A percentile compares a stretch with the other conserved stretches of the same genome.
These are phyloP conservation scores for Polyergus mexicanus DNA, from an alignment of 1,140 invertebrate species.

Conservation along the genomic window DNA sequence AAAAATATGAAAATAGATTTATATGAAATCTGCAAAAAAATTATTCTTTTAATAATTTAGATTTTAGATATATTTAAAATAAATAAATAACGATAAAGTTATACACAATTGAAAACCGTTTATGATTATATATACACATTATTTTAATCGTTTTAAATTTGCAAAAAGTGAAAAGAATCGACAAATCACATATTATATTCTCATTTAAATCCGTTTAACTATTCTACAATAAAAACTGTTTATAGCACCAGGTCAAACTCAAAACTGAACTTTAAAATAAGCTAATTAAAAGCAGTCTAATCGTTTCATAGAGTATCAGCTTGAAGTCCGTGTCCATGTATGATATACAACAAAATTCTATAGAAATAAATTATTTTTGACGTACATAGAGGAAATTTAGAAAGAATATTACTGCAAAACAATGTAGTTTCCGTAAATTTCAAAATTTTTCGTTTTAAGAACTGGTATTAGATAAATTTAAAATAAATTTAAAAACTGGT, in stretches of 20 bases:
- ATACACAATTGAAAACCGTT: too few relatives aligned
- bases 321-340: slow-evolving; percentile 19
- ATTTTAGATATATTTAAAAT: too few relatives aligned
- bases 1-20: too few relatives aligned
- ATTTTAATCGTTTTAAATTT: too few relatives aligned
- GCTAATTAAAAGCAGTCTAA: slow-evolving; percentile 65
- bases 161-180: too few relatives aligned
- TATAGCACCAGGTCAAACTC: slow-evolving; percentile 52
- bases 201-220: slow-evolving; percentile 11
- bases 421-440: not conserved
- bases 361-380: slow-evolving; percentile 20
- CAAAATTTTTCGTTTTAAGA: not conserved
- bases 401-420: slow-evolving; percentile 25
- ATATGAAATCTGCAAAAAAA: too few relatives aligned
- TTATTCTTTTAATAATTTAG: too few relatives aligned
- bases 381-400: not conserved
- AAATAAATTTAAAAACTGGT: slow-evolving; percentile 15
- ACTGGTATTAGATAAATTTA: slow-evolving; percentile 42
- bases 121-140: too few relatives aligned
- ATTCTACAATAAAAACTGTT: slow-evolving; percentile 39
- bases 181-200: not conserved
- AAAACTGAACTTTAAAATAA: slow-evolving; percentile 54
- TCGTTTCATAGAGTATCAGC: slow-evolving; percentile 25
- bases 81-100: too few relatives aligned
- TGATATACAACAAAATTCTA: not conserved